Evolutionary conservation across 2,113 vertebrate species (phyloP), one percentile per base, ranked within the genome.

Genomic region (Ameiurus melas): DNA sequence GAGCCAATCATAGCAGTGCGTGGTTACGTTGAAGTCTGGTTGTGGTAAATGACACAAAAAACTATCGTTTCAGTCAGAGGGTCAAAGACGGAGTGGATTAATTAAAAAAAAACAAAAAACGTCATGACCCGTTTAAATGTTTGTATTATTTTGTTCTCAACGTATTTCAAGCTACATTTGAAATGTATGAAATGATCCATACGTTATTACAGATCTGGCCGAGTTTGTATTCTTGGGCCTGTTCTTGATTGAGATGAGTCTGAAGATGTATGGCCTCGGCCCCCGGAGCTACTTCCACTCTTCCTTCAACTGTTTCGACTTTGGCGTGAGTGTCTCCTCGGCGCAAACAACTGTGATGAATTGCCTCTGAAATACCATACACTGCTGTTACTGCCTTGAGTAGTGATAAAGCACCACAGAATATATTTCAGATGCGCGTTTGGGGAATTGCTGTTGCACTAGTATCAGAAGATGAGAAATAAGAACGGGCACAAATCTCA

Each of bases 241-340:
- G 85, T 99, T 99, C 92, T 95, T 99, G 89, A 97, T 96, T 1
- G 98, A 99, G 95, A 99, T 99, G 98, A 96, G 96, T 81, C 91
- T 99, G 95, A 99, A 99, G 95, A 99, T 99, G 97, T 99, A 99
- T 0, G 97, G 98, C 22, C 94, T 99, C 22, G 98, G 98, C 55
- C 97, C 98, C 47, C 96, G 98, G 86, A 97, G 96, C 91, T 99
- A 99, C 93, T 99, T 99, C 93, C 97, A 98, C 88, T 99, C 98
- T 2, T 99, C 98, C 0, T 99, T 99, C 95, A 99, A 99, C 95
- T 99, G 98, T 92, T 99, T 99, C 55, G 98, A 99, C 93, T 99
- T 99, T 89, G 97, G 97, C 95, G 98, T 99, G 91, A 97, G 97
- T 88, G 2, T 0, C 51, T 53, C 82, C 33, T 62, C 14, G 20